Base-by-base conservation (phyloP, 1,140 invertebrate genomes). In the Drosophila baimaii region DNA sequence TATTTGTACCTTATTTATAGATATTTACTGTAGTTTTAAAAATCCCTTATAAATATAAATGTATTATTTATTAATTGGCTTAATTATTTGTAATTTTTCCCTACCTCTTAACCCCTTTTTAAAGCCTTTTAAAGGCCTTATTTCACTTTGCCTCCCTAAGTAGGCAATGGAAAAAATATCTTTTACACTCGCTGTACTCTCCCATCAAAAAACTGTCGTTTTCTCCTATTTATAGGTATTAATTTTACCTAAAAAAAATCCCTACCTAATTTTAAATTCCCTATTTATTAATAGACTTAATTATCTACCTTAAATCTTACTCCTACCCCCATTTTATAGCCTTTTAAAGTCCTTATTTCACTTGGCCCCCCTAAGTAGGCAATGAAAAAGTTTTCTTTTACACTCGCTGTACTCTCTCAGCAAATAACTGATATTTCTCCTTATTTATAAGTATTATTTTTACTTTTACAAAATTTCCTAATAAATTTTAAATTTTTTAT, bases 141-240 rank as follows among this genome's bases (percentile, higher is more conserved):
- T 47, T 65, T n/a, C 13, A 3, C 9, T 10, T 1, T 29, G 25
- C 46, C 27, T 35, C 25, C 0, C 37, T 33, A 69, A 43, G 46
- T 51, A 69, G 65, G 57, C 57, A 19, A 62, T 41, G 12, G 19
- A 68, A 77, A 57, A 65, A 23, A n/a, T n/a, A n/a, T n/a, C n/a
- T n/a, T n/a, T n/a, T n/a, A 0, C 44, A 3, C 1, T 5, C 21
- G 44, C 23, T 25, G 7, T 44, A 0, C 23, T 25, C 9, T 23
- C 2, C 5, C 5, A 13, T 0, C 2, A 2, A 15, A 46, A 15
- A 8, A 1, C 1, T 15, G 7, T 1, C 0, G 13, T 4, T 15
- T 23, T 46, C 15, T 1, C 1, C 4, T 25, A 25, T 9, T 15
- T 46, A 15, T 8, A 15, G 7, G 5, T 15, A 5, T 1, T 7